phyloP scores from a whole-genome alignment of 2,888 invertebrate genomes.

The Epinotia bilunana region DNA sequence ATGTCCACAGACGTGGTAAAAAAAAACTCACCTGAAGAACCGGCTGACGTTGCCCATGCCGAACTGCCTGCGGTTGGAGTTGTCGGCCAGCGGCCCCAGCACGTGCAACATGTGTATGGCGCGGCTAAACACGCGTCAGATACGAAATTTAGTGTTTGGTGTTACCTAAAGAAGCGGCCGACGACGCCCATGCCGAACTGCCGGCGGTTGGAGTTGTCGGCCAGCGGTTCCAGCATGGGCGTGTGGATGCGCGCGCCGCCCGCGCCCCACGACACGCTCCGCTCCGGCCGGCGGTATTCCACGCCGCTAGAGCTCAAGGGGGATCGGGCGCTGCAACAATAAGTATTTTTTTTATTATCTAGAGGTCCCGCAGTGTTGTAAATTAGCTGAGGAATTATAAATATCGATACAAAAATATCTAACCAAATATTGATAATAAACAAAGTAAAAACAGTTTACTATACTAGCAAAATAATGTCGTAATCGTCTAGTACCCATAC shows the following conservation, averaged over 20 bases:
- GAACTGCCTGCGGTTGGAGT: slow-evolving; percentile 94
- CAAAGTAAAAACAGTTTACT: too few species aligned
- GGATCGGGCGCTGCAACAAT: slow-evolving; percentile 73
- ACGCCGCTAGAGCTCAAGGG: slow-evolving; percentile 74
- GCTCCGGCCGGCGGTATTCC: slow-evolving; percentile 80
- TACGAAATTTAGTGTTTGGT: too few species aligned
- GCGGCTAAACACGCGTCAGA: too few species aligned
- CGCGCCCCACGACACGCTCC: slow-evolving; percentile 76
- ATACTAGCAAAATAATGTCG: too few species aligned
- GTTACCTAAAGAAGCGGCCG: slow-evolving; percentile 90
- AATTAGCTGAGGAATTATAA: too few species aligned
- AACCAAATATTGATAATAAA: too few species aligned
- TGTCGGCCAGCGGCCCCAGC: slow-evolving; percentile 87
- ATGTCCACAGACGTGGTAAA: too few species aligned
- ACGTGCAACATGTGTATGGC: slow-evolving; percentile 73
- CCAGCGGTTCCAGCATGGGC: slow-evolving; percentile 92
- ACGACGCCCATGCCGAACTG: slow-evolving; percentile 93
- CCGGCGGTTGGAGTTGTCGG: slow-evolving; percentile 95
- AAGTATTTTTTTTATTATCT: too few species aligned
- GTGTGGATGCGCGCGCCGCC: slow-evolving; percentile 90
- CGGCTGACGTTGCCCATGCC: slow-evolving; percentile 93
- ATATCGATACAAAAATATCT: too few species aligned
- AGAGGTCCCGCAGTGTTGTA: too few species aligned
- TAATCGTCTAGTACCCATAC: too few species aligned
- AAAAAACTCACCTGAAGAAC: slow-evolving; percentile 69